phyloP scores from a whole-genome alignment of 2,797 vertebrate species.

The Gymnodraco acuticeps region DNA sequence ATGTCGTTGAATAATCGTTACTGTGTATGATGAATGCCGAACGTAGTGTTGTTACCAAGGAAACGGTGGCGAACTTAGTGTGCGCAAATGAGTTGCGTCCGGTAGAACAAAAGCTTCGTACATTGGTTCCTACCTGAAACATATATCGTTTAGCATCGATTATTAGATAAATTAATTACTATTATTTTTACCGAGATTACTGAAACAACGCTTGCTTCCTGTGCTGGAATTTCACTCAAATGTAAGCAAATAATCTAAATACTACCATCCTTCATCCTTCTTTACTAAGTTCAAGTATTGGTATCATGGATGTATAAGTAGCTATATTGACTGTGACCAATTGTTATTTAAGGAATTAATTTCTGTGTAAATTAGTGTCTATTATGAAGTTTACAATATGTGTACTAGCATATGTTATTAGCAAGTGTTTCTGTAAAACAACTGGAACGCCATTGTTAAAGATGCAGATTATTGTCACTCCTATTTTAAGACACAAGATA shows the following conservation, averaged over 20 bases:
- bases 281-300: not conserved
- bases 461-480: not conserved
- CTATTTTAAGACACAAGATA: not conserved
- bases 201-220: not conserved
- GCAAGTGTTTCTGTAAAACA: not conserved
- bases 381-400: not conserved
- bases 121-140: conserved; percentile 36
- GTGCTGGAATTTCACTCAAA: not conserved
- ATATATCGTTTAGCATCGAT: not conserved
- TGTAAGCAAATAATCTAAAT: not conserved
- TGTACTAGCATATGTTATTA: not conserved
- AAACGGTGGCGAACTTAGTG: conserved; percentile 69
- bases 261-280: not conserved
- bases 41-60: conserved; percentile 74
- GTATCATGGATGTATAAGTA: no score
- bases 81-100: conserved; percentile 35
- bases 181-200: not conserved
- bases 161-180: no score
- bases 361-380: not conserved
- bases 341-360: not conserved
- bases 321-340: not conserved
- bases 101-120: conserved; percentile 1
- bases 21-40: not conserved
- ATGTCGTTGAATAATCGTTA: conserved; percentile 50
- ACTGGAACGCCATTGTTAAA: not conserved